Evolutionary conservation across 2,888 invertebrate genomes (phyloP).

Genomic region (Busseola fusca): DNA sequence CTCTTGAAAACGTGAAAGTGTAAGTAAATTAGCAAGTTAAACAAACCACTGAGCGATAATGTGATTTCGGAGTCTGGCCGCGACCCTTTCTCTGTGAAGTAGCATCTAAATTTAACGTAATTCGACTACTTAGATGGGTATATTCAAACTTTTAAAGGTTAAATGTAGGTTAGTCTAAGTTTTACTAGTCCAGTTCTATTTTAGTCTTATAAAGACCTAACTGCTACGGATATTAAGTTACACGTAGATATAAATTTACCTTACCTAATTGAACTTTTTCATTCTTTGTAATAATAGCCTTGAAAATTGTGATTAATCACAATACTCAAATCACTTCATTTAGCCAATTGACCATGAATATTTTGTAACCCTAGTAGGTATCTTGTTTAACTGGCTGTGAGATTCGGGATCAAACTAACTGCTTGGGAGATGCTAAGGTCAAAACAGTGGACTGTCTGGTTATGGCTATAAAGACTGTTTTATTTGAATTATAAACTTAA

Average conservation of each 20-base stretch:
- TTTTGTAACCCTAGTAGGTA: not conserved
- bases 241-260: too few relatives aligned
- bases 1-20: slow-evolving; percentile 56
- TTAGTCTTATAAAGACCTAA: not conserved
- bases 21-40: slow-evolving; percentile 59
- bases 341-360: not conserved
- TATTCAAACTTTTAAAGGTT: slow-evolving; percentile 3
- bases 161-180: not conserved
- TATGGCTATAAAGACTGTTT: not conserved
- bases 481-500: not conserved
- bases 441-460: not conserved
- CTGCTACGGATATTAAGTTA: not conserved
- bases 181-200: not conserved
- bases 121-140: slow-evolving; percentile 20
- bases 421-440: not conserved
- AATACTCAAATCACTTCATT: slow-evolving; percentile 1
- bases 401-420: not conserved
- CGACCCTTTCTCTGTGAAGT: slow-evolving; percentile 63
- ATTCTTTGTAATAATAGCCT: not conserved
- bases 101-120: slow-evolving; percentile 57
- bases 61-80: slow-evolving; percentile 63
- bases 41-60: slow-evolving; percentile 65
- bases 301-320: slow-evolving; percentile 9
- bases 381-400: not conserved
- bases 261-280: not conserved